These are phyloP conservation scores for Gallinago media DNA, from an alignment of 2,113 vertebrate genomes.

Conservation along the genomic window DNA sequence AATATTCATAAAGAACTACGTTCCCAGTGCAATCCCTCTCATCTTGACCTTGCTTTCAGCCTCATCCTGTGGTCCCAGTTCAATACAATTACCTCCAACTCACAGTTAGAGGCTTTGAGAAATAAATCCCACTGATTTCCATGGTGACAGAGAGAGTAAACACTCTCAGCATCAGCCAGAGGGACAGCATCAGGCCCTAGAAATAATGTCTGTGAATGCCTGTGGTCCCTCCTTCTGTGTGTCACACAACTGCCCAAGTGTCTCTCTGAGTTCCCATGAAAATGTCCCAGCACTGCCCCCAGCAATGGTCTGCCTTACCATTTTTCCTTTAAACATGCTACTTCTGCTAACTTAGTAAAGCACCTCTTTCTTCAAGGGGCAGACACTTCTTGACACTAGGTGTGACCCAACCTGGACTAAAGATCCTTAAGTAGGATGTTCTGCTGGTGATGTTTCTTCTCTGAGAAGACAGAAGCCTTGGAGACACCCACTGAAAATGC, in stretches of 20 bases:
- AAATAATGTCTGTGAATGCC: fast-evolving
- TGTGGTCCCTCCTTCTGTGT: not conserved
- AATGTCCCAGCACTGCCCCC: not conserved
- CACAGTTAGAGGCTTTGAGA: not conserved
- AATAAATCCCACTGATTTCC: not conserved
- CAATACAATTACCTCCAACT: not conserved
- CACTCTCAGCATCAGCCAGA: not conserved
- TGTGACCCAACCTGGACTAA: not conserved
- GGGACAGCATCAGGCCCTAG: not conserved
- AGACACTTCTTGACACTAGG: not conserved
- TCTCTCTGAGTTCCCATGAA: not conserved
- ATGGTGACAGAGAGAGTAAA: not conserved
- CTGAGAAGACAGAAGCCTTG: not conserved
- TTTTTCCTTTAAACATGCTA: not conserved
- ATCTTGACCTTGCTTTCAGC: not conserved
- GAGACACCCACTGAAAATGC: not conserved
- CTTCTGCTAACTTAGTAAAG: not conserved
- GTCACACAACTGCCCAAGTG: not conserved
- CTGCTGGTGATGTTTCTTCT: not conserved
- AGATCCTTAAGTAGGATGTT: not conserved
- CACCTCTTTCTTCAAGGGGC: not conserved
- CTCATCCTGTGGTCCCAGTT: not conserved
- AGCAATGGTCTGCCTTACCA: not conserved
- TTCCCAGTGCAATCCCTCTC: not conserved
- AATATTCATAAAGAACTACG: not conserved